These are phyloP conservation scores for Lumbricus terrestris DNA, from an alignment of 2,888 invertebrate genomes.

Conservation along the genomic window DNA sequence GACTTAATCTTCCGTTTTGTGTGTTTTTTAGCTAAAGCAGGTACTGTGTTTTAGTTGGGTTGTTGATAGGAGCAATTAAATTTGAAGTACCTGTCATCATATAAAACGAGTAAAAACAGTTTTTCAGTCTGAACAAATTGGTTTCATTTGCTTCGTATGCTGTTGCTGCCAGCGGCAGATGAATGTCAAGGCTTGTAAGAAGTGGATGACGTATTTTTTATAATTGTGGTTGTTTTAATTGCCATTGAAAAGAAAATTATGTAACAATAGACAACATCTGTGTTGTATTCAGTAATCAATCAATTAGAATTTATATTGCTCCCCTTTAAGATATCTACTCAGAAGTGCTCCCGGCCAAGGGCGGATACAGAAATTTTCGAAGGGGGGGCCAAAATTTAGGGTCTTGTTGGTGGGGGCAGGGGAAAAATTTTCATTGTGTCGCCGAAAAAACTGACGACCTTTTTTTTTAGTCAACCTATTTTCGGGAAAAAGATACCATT, in stretches of 20 bases:
- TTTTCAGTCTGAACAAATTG: neutral
- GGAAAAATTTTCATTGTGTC: too few relatives aligned
- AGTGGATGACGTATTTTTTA: too few relatives aligned
- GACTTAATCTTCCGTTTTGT: too few relatives aligned
- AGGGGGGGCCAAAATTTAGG: too few relatives aligned
- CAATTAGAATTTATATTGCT: too few relatives aligned
- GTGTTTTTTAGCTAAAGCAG: neutral
- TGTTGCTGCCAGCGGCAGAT: neutral
- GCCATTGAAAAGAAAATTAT: neutral
- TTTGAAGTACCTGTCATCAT: neutral
- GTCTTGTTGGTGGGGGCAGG: too few relatives aligned
- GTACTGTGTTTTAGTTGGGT: neutral
- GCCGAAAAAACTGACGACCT: too few relatives aligned
- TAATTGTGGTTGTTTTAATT: neutral
- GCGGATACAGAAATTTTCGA: too few relatives aligned
- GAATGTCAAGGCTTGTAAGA: neutral
- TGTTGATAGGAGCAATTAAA: neutral
- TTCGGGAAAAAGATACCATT: too few relatives aligned
- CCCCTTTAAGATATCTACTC: too few relatives aligned
- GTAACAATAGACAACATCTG: neutral
- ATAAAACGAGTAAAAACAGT: neutral
- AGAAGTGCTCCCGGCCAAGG: too few relatives aligned
- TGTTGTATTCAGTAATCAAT: neutral
- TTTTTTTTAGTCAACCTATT: too few relatives aligned
- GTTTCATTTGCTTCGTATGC: neutral